Conservation (phyloP, 1,140 invertebrate species). For the Vollenhovia emeryi region DNA sequence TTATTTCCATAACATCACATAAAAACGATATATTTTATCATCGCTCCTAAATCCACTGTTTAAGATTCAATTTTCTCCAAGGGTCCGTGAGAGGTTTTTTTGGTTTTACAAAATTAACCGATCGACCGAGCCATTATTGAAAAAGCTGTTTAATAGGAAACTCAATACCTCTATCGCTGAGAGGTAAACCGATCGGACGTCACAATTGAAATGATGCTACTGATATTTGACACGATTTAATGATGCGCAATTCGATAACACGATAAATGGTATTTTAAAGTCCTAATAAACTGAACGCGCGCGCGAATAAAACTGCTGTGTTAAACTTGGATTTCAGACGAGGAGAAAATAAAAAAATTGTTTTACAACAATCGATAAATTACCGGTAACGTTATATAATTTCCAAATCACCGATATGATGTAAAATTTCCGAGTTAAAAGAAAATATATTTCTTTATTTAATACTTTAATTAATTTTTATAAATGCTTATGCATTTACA, state of each 20-base stretch:
- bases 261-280: not conserved
- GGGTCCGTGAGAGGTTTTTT: not conserved
- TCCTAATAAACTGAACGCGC: not conserved
- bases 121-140: constrained; percentile 37
- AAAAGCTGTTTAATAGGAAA: constrained; percentile 48
- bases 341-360: not conserved
- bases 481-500: not conserved
- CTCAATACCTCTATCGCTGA: constrained; percentile 39
- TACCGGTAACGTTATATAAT: not conserved
- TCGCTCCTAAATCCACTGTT: not conserved
- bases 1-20: not conserved
- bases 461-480: not conserved
- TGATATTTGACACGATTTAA: constrained; percentile 16
- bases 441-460: not conserved
- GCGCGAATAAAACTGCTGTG: too few relatives aligned
- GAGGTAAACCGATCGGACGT: constrained; percentile 40
- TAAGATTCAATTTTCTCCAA: not conserved
- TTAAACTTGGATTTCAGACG: not conserved
- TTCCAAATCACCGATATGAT: not conserved
- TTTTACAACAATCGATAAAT: not conserved
- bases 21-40: not conserved
- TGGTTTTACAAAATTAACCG: constrained; percentile 44
- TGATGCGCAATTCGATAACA: constrained; percentile 14
- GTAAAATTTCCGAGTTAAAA: not conserved
- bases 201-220: constrained; percentile 50